Conservation (phyloP, 1,140 invertebrate species). For the Drosophila malerkotliana region DNA sequence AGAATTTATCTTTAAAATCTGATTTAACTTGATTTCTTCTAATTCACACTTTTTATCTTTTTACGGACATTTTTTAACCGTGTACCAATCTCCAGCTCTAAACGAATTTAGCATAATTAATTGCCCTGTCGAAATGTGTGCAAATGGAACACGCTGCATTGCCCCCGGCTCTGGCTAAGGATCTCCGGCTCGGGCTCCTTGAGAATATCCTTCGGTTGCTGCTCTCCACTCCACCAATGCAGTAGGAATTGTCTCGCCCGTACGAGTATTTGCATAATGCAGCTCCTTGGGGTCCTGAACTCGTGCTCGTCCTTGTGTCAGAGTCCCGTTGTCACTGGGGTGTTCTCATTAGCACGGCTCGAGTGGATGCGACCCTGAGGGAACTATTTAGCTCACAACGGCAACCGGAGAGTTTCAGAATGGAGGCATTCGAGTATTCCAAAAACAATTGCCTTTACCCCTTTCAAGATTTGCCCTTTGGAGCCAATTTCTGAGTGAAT, state of each 20-base stretch:
- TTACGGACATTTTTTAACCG: background rate
- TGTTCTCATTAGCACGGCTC: conserved; percentile 81
- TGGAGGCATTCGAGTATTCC: conserved; percentile 52
- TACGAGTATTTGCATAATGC: conserved; percentile 67
- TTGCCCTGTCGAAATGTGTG: conserved; percentile 79
- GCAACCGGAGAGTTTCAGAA: conserved; percentile 27
- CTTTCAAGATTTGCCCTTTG: conserved; percentile 11
- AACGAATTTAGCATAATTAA: conserved; percentile 84
- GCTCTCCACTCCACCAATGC: conserved; percentile 48
- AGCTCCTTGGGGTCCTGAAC: conserved; percentile 16
- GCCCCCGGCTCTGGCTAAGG: conserved; percentile 52
- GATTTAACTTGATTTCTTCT: too few species aligned
- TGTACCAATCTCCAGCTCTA: conserved; percentile 27
- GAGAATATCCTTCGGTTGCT: background rate
- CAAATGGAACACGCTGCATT: conserved; percentile 74
- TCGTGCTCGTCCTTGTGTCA: conserved; percentile 29
- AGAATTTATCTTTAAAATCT: too few species aligned
- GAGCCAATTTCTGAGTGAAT: conserved; percentile 14
- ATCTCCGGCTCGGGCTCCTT: conserved; percentile 28
- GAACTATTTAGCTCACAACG: conserved; percentile 79
- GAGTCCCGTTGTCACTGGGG: conserved; percentile 55
- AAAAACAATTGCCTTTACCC: conserved; percentile 49
- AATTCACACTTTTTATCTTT: too few species aligned
- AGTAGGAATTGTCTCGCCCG: conserved; percentile 61
- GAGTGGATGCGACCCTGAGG: conserved; percentile 73